Evolutionary conservation across 2,113 vertebrate genomes (phyloP), one percentile per base, ranked within the genome.

Genomic region (Climacteris rufus): DNA sequence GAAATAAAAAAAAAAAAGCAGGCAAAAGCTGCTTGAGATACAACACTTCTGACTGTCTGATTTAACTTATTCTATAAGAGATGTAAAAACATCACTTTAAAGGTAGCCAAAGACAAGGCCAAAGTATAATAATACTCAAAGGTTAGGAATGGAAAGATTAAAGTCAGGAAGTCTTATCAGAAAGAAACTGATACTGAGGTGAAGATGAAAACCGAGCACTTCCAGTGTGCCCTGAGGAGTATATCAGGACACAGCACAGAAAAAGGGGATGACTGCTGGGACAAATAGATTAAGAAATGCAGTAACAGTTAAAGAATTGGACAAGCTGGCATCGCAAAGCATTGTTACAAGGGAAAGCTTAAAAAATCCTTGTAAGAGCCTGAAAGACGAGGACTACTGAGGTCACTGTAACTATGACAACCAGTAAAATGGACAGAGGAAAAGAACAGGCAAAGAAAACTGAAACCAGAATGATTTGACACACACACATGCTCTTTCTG

Each of bases 401-500:
- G 91, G 88, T 92, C 91, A 81, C 75, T 50, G 71, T 97, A 95
- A 79, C 95, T 96, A 96, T 90, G 94, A 93, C 79, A 2, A 96
- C 87, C 63, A 74, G 93, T 66, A 91, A 94, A 94, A 93, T 56
- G 86, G 93, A 92, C 71, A 87, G 87, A 87, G 52, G 57, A 87
- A 81, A 87, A 92, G 37, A 96, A 63, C n/a, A 61, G 56, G 66
- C 57, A 49, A 82, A 57, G 92, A 88, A 94, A 96, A 95, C 81
- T 2, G 8, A 96, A 94, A 94, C 79, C 71, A 90, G 79, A 83
- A 64, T 64, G 60, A 93, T 95, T 70, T 92, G 40, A 90, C 60
- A 92, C 72, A 80, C 64, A 88, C 69, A 75, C 64, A 74, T 47
- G 42, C 35, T 89, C 61, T 79, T 95, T 93, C 92, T 92, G 71